Conservation (phyloP, 2,113 vertebrate species). For the Hirundichthys speculiger region DNA sequence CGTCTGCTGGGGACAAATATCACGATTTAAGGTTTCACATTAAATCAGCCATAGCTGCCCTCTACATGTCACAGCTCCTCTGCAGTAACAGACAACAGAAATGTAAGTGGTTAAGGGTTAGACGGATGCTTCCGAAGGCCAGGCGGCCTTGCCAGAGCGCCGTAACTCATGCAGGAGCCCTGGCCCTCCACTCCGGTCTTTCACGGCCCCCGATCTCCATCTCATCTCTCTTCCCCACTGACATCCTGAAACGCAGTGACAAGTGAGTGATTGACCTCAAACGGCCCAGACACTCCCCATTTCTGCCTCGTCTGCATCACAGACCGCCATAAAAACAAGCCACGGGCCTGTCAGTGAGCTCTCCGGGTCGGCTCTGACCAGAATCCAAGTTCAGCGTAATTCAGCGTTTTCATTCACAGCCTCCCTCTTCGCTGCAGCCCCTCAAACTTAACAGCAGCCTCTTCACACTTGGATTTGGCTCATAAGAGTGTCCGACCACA, state of each 20-base stretch:
- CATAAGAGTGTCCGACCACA: conserved; percentile 49
- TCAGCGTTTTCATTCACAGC: conserved; percentile 28
- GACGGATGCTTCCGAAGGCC: conserved; percentile 14
- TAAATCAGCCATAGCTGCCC: conserved; percentile 64
- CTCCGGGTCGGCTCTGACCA: conserved; percentile 14
- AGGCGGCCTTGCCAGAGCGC: conserved; percentile 22
- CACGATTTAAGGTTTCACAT: conserved; percentile 67
- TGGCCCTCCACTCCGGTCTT: background rate
- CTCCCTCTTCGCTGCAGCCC: background rate
- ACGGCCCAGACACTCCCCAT: conserved; percentile 12
- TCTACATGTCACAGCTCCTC: conserved; percentile 48
- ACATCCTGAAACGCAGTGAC: conserved; percentile 1
- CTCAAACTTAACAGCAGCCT: conserved; percentile 19
- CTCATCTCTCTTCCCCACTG: background rate
- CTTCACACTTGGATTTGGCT: conserved; percentile 26
- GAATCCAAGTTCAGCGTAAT: background rate
- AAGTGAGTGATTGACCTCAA: background rate
- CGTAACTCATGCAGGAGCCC: conserved; percentile 37
- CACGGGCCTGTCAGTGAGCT: conserved; percentile 20
- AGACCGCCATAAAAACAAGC: conserved; percentile 45
- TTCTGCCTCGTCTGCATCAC: conserved; percentile 34
- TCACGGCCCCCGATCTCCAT: background rate
- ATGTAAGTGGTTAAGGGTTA: conserved; percentile 39
- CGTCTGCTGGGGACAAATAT: conserved; percentile 68
- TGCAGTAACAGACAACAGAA: conserved; percentile 31